These are phyloP conservation scores for Parasteatoda tepidariorum DNA, from an alignment of 1,140 invertebrate genomes.

Conservation along the genomic window DNA sequence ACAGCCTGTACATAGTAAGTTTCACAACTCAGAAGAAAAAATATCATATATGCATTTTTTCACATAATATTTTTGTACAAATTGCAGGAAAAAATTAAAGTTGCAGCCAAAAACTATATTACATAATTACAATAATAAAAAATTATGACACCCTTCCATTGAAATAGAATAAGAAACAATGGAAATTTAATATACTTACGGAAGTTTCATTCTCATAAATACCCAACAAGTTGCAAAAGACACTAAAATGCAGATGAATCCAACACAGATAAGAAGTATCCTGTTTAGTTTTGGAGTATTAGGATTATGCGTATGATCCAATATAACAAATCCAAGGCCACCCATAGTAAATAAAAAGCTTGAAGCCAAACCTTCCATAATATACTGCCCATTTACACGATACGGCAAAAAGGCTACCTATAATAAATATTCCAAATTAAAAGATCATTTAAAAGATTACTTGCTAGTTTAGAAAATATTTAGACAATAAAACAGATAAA, in stretches of 20 bases:
- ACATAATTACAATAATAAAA: no score
- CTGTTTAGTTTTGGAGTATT: slow-evolving; percentile 92
- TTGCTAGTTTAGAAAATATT: no score
- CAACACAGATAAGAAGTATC: slow-evolving; percentile 89
- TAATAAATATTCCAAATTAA: slow-evolving; percentile 54
- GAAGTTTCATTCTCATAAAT: slow-evolving; percentile 99
- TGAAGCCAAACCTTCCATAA: slow-evolving; percentile 97
- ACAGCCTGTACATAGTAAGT: no score
- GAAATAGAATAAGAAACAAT: not conserved
- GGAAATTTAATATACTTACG: slow-evolving; percentile 74
- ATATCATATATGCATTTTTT: no score
- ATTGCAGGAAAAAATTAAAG: no score
- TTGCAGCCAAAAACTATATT: no score
- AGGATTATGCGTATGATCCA: slow-evolving; percentile 93
- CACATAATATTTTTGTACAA: no score
- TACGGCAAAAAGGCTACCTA: slow-evolving; percentile 98
- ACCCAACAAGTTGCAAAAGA: slow-evolving; percentile 97
- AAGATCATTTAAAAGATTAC: not conserved
- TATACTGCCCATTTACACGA: slow-evolving; percentile 97
- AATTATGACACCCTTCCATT: not conserved
- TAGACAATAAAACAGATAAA: no score
- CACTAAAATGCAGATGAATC: slow-evolving; percentile 91
- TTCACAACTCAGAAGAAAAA: no score
- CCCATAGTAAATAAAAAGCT: slow-evolving; percentile 97
- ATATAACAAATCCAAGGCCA: slow-evolving; percentile 94